Evolutionary conservation across 35 echinoderm and acorn worm species (phyloP).

Genomic region (Heliocidaris erythrogramma): DNA sequence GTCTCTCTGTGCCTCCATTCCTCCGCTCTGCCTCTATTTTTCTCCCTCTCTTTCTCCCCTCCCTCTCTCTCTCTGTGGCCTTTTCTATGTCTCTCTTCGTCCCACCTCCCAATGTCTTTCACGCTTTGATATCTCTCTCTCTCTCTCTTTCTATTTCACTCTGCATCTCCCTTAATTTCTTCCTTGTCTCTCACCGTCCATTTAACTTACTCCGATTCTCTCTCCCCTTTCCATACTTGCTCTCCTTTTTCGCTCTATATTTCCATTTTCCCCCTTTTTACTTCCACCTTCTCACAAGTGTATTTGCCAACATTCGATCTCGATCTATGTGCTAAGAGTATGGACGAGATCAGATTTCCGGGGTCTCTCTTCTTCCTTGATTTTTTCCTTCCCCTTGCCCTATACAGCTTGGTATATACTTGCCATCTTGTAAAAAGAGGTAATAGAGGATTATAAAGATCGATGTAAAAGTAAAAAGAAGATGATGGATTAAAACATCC

Average conservation of each 20-base stretch:
- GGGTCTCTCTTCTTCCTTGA: not conserved
- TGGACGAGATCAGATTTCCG: not conserved
- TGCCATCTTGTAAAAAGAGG: too few species aligned
- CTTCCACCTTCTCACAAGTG: not conserved
- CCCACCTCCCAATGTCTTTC: too few species aligned
- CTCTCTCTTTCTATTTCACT: too few species aligned
- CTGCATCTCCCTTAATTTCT: not conserved
- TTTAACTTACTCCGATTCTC: not conserved
- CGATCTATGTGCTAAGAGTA: not conserved
- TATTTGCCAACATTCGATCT: conserved; percentile 29
- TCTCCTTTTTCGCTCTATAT: too few species aligned
- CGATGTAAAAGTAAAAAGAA: too few species aligned
- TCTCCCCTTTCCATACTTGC: not conserved
- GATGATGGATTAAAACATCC: too few species aligned
- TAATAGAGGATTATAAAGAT: too few species aligned
- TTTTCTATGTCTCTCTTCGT: not conserved
- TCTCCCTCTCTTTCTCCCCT: not conserved
- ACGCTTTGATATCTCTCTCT: too few species aligned
- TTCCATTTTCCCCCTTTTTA: too few species aligned
- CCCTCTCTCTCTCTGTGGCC: not conserved
- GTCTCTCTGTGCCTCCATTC: too few species aligned
- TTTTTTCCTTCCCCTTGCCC: not conserved
- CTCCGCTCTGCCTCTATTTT: not conserved
- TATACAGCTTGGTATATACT: not conserved
- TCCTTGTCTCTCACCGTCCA: not conserved